Evolutionary conservation across 2,888 invertebrate species (phyloP).

Genomic region (Empis livida): DNA sequence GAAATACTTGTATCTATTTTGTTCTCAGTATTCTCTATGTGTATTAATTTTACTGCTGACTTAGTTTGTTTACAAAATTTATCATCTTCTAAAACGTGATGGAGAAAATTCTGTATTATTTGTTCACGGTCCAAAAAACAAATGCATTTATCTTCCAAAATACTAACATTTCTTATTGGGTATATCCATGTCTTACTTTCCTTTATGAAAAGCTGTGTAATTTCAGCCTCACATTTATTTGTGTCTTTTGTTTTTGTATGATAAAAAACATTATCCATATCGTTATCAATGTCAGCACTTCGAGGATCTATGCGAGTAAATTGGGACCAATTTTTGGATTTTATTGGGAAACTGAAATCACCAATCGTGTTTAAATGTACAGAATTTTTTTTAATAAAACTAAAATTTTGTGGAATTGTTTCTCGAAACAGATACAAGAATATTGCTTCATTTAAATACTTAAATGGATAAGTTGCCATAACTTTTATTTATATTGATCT

Average conservation of each 20-base stretch:
- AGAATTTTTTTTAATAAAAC: slow-evolving; percentile 44
- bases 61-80: slow-evolving; percentile 12
- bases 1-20: slow-evolving; percentile 14
- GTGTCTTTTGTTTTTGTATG: slow-evolving; percentile 1
- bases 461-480: no score
- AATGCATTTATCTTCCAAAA: slow-evolving; percentile 19
- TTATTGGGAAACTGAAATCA: slow-evolving; percentile 51
- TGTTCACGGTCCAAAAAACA: slow-evolving; percentile 15
- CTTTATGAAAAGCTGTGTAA: slow-evolving; percentile 12
- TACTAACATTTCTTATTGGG: slow-evolving; percentile 15
- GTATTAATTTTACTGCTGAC: neutral
- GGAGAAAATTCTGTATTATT: slow-evolving; percentile 15
- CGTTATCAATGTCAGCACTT: slow-evolving; percentile 4
- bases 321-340: slow-evolving; percentile 43
- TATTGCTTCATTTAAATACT: no score
- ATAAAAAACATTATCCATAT: no score
- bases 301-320: neutral
- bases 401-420: neutral
- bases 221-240: slow-evolving; percentile 1
- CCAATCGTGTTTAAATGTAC: slow-evolving; percentile 44
- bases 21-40: neutral
- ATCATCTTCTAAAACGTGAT: slow-evolving; percentile 14
- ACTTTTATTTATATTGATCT: no score
- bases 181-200: slow-evolving; percentile 16
- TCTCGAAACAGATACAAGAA: neutral